A percentile compares a stretch with the other conserved stretches of the same genome.
These are phyloP conservation scores for Leptopilina boulardi DNA, from an alignment of 1,140 invertebrate genomes.

Conservation along the genomic window DNA sequence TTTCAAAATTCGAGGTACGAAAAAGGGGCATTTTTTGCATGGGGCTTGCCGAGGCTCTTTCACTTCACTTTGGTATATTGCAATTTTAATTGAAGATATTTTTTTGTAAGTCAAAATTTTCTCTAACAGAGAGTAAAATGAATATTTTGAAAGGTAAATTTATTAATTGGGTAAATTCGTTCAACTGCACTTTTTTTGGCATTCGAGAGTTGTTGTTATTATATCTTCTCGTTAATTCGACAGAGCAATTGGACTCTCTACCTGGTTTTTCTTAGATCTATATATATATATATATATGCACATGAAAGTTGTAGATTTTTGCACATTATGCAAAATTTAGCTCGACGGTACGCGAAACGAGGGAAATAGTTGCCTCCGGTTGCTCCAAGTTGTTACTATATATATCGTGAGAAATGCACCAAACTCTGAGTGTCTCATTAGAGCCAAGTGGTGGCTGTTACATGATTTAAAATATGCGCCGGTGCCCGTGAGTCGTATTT, in stretches of 20 bases:
- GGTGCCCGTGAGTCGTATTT: neutral
- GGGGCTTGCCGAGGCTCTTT: too few species aligned
- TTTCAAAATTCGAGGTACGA: too few species aligned
- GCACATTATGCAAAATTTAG: slow-evolving; percentile 17
- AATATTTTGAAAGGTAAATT: neutral
- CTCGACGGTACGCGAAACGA: neutral
- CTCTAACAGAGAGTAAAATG: neutral
- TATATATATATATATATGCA: neutral
- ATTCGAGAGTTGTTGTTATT: slow-evolving; percentile 5
- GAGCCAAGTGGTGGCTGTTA: neutral
- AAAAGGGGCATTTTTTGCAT: too few species aligned
- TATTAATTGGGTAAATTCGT: neutral
- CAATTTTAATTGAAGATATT: too few species aligned
- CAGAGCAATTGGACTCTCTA: neutral
- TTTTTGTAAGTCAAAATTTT: too few species aligned
- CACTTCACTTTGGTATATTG: too few species aligned
- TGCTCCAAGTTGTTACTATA: slow-evolving; percentile 4
- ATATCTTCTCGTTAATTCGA: slow-evolving; percentile 1
- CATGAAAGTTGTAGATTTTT: slow-evolving; percentile 4
- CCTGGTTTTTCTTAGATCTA: too few species aligned
- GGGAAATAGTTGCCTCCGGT: neutral
- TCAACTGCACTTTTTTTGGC: neutral
- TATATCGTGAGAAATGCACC: slow-evolving; percentile 1
- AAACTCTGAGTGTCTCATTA: slow-evolving; percentile 14
- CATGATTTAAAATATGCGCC: slow-evolving; percentile 1